Percentiles rank a stretch among this genome's conserved stretches.
Conservation (phyloP, 2,113 vertebrate genomes). For the Sinocyclocheilus grahami region DNA sequence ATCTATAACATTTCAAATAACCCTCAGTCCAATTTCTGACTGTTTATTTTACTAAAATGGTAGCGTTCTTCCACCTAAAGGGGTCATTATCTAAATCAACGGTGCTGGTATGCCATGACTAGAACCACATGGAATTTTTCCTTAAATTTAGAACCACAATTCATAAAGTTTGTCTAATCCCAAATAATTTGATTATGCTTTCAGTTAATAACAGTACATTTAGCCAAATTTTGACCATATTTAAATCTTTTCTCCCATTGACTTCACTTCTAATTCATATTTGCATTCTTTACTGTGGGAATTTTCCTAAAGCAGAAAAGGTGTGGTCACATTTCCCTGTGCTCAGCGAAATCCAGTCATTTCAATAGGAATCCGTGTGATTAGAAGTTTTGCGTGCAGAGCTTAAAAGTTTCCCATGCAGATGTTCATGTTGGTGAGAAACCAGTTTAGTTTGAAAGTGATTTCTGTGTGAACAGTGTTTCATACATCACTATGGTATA, state of each 20-base stretch:
- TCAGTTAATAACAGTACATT: not conserved
- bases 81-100: constrained; percentile 35
- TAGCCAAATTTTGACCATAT: not conserved
- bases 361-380: not conserved
- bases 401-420: too few relatives aligned
- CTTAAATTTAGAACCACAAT: not conserved
- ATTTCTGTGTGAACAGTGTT: too few relatives aligned
- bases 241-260: not conserved
- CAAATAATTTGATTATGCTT: not conserved
- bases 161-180: too few relatives aligned
- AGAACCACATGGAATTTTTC: not conserved
- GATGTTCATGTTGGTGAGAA: too few relatives aligned
- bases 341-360: not conserved
- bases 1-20: constrained; percentile 55
- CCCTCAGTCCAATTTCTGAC: constrained; percentile 43
- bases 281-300: not conserved
- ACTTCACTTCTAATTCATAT: not conserved
- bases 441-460: too few relatives aligned
- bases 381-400: not conserved
- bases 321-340: too few relatives aligned
- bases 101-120: constrained; percentile 24
- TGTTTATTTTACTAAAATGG: constrained; percentile 54
- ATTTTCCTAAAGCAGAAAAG: not conserved
- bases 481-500: too few relatives aligned
- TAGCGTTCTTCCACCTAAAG: constrained; percentile 26